Evolutionary conservation across 2,113 vertebrate species (phyloP), one percentile per base, ranked within the genome.

Genomic region (Chionodraco myersi): DNA sequence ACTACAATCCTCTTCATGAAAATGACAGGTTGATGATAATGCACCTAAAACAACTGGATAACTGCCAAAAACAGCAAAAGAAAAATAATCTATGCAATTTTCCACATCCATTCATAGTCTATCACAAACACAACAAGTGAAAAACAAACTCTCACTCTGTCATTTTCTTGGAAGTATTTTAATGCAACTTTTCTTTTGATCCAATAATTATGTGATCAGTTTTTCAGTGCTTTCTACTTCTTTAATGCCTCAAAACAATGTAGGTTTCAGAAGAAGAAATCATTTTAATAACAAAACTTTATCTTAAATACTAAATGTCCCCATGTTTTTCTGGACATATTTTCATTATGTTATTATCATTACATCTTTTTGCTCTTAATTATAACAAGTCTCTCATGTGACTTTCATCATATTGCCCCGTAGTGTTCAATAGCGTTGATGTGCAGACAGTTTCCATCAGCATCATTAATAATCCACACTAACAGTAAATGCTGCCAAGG

Each of bases 351-450:
- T 58, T 41, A 71, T 10, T 59, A 30, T 30, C 30, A 41, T 41
- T 41, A 41, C 36, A 14, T 70, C 80, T 63, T 62, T 60, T 21
- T 66, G 30, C 70, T 68, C 63, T 79, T 34, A 15, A 86, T 83
- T 44, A 87, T 68, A 69, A 45, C 75, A 60, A 58, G 66, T 62
- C 48, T 30, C 41, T 77, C 47, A 61, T 26, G 41, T 77, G 75
- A 80, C 64, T 77, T 74, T 58, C 56, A 79, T 85, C 72, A 80
- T 83, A 68, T 83, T 71, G 52, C 73, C 23, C 71, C 79, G 57
- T 47, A 66, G 79, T 41, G 54, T 88, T 90, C 88, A 87, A 86
- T 89, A 78, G 18, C 53, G 72, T 76, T 78, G 26, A 85, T 79
- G 72, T 47, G 67, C 65, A 45, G 57, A 67, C 68, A 61, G 75